Evolutionary conservation across 2,888 invertebrate species (phyloP), one percentile per base, ranked within the genome.

Genomic region (Brachynemurus nebulosus): DNA sequence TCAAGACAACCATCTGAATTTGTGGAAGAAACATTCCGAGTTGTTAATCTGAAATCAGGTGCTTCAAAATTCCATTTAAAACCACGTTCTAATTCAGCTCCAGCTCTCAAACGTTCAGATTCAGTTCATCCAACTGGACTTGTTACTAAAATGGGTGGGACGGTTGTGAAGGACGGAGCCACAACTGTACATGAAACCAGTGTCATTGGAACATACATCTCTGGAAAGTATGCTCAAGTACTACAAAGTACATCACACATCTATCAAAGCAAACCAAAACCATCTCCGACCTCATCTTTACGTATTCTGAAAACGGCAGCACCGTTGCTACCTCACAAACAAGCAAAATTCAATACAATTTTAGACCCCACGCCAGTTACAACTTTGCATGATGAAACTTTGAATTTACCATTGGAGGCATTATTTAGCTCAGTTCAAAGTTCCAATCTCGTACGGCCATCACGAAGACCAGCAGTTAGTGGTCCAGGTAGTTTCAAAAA

Each of bases 101-200:
- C 61, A 60, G 52, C 57, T 55, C 56, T 69, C 2, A 71, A 68
- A 53, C 23, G 37, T 63, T 67, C 45, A 59, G 67, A 54, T 54
- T 72, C 76, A 20, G 73, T 76, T 47, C 81, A 80, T 60, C 85
- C 86, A 0, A 73, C 84, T 2, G 88, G 88, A 4, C 66, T 89
- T 44, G 85, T 90, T 0, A 86, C 88, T 5, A 86, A 82, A 55
- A 70, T 89, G 42, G 86, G 86, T 35, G 90, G 88, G 17, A 88
- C 85, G 4, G 76, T 85, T 45, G 79, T 88, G 4, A 81, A 80
- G 58, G 85, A 86, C 56, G 88, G 88, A 2, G 65, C 80, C 2
- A 88, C 88, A 4, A 88, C 88, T 1, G 76, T 89, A 5, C 85
- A 86, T 58, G 88, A 89, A 65, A 88, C 89, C 1, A 85, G 83